Evolutionary conservation across 1,140 invertebrate species (phyloP).

Genomic region (Danaus plexippus): DNA sequence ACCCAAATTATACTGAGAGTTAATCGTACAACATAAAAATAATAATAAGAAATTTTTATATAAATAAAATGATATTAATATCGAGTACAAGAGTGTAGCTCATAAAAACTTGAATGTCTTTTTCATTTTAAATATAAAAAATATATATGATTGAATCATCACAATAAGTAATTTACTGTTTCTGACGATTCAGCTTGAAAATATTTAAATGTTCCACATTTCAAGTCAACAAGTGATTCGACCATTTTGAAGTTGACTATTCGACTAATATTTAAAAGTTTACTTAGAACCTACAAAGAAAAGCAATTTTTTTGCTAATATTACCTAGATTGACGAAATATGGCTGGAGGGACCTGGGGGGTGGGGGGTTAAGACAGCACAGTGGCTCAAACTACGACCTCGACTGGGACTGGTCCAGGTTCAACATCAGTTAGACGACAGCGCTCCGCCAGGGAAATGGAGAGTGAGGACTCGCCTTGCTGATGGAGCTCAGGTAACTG

Average conservation of each 20-base stretch:
- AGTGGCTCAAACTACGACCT: slow-evolving; percentile 38
- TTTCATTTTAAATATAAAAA: too few species aligned
- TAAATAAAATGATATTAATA: too few species aligned
- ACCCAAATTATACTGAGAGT: too few species aligned
- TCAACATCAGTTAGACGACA: slow-evolving; percentile 42
- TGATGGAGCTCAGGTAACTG: slow-evolving; percentile 46
- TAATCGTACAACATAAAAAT: too few species aligned
- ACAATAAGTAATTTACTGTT: too few species aligned
- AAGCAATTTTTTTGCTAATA: neutral
- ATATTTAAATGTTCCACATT: too few species aligned
- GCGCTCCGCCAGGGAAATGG: slow-evolving; percentile 43
- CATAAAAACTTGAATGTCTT: too few species aligned
- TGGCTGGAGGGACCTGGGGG: slow-evolving; percentile 52
- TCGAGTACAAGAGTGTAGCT: too few species aligned
- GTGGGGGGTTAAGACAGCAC: slow-evolving; percentile 35
- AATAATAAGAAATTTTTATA: too few species aligned
- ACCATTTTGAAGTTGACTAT: neutral
- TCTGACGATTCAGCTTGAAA: too few species aligned
- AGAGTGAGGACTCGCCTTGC: slow-evolving; percentile 34
- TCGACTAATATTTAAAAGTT: slow-evolving; percentile 2
- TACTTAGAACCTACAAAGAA: neutral
- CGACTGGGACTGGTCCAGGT: slow-evolving; percentile 44
- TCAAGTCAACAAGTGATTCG: too few species aligned
- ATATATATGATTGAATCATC: too few species aligned
- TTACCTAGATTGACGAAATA: slow-evolving; percentile 46